Conservation (phyloP, 2,888 invertebrate genomes). For the Zelleria hepariella region DNA sequence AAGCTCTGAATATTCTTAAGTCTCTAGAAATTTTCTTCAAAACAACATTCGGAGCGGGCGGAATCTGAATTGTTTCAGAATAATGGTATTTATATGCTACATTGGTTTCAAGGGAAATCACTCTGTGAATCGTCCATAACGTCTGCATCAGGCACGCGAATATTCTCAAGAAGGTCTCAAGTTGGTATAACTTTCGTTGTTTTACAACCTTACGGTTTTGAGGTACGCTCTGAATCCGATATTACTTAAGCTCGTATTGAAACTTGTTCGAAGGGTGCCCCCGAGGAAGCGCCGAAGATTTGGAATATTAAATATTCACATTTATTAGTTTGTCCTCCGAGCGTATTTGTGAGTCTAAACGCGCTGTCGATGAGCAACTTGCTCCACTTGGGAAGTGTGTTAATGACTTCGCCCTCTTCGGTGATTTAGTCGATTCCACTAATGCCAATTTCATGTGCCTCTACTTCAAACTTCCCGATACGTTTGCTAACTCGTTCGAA, state of each 20-base stretch:
- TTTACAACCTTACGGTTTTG: conserved; percentile 27
- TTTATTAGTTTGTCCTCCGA: conserved; percentile 68
- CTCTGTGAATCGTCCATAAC: conserved; percentile 60
- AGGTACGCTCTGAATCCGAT: conserved; percentile 35
- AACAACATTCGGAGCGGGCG: conserved; percentile 37
- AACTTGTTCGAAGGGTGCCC: conserved; percentile 31
- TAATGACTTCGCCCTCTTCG: conserved; percentile 48
- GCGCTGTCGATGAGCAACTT: conserved; percentile 40
- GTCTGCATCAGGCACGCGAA: conserved; percentile 35
- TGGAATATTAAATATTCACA: conserved; percentile 70
- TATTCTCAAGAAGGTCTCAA: conserved; percentile 19
- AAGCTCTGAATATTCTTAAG: background rate
- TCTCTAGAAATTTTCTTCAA: conserved; percentile 16
- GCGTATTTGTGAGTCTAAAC: conserved; percentile 63
- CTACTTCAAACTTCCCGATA: background rate
- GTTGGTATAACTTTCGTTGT: conserved; percentile 16
- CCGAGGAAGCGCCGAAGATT: conserved; percentile 43
- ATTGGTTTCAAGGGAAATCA: conserved; percentile 72
- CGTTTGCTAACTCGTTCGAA: background rate
- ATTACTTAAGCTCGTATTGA: conserved; percentile 64
- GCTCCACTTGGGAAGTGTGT: conserved; percentile 53
- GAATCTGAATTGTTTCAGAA: conserved; percentile 64
- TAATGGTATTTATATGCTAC: conserved; percentile 71
- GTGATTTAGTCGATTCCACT: conserved; percentile 46
- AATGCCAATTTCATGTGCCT: conserved; percentile 24